Percentiles rank a stretch among this genome's conserved stretches.
These are phyloP conservation scores for Dipodomys ordii DNA, from an alignment of 2,113 vertebrate genomes.

Conservation along the genomic window DNA sequence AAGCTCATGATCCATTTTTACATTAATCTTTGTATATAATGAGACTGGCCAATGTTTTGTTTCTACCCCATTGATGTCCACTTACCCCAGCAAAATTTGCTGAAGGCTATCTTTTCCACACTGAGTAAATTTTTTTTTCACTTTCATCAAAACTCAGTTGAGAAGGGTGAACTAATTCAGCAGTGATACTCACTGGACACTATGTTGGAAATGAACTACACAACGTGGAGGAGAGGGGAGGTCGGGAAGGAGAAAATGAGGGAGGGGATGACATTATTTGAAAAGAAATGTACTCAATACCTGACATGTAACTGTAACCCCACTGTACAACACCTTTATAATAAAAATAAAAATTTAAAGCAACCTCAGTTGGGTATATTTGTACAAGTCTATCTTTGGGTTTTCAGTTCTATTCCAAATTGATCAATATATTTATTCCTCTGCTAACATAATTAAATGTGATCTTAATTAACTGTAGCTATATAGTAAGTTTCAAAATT, in stretches of 20 bases:
- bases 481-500: not conserved
- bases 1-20: not conserved
- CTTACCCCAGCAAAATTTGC: not conserved
- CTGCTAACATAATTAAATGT: constrained; percentile 6
- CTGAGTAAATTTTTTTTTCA: not conserved
- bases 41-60: not conserved
- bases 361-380: not conserved
- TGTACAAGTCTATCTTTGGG: not conserved
- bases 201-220: too few species aligned
- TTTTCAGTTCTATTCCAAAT: not conserved
- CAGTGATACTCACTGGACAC: too few species aligned
- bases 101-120: not conserved
- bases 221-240: too few species aligned
- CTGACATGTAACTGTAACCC: too few species aligned
- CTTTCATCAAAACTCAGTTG: constrained; percentile 20
- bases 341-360: too few species aligned
- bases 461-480: not conserved
- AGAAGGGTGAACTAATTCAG: not conserved
- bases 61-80: not conserved
- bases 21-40: not conserved
- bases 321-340: too few species aligned
- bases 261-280: too few species aligned
- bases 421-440: not conserved
- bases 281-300: too few species aligned
- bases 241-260: too few species aligned